Evolutionary conservation across 2,888 invertebrate species (phyloP).

Genomic region (Trachelus iudaicus): DNA sequence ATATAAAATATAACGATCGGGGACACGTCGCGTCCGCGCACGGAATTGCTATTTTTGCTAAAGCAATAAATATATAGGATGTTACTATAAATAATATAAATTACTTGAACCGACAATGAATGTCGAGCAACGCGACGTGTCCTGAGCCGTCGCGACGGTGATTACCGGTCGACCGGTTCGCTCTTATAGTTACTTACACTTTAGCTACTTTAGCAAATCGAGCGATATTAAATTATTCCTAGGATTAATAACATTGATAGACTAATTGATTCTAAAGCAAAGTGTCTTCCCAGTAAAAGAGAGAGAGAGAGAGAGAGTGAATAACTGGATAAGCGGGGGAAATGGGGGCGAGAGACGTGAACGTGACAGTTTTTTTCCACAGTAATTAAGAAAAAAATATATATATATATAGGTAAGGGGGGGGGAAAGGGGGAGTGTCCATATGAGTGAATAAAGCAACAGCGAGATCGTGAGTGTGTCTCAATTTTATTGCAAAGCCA

Average conservation of each 20-base stretch:
- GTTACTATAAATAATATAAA: not conserved
- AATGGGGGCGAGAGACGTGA: not conserved
- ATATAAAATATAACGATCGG: not conserved
- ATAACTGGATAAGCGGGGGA: not conserved
- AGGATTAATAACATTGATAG: not conserved
- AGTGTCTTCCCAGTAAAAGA: not conserved
- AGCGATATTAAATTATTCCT: not conserved
- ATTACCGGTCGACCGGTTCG: not conserved
- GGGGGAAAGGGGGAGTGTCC: not conserved
- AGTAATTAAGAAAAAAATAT: not conserved
- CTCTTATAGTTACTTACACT: not conserved
- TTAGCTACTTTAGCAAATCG: not conserved
- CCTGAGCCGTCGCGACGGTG: not conserved
- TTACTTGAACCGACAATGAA: not conserved
- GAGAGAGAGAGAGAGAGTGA: not conserved
- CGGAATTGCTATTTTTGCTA: not conserved
- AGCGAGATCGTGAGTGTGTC: not conserved
- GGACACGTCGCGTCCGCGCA: not conserved
- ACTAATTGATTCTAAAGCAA: not conserved
- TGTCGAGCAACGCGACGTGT: not conserved
- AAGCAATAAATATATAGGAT: not conserved
- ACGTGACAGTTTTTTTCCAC: not conserved
- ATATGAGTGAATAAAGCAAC: not conserved
- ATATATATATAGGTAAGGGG: not conserved
- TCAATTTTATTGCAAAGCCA: slow-evolving; percentile 5